phyloP scores from a whole-genome alignment of 2,797 vertebrate species.

The Crotalus adamanteus region DNA sequence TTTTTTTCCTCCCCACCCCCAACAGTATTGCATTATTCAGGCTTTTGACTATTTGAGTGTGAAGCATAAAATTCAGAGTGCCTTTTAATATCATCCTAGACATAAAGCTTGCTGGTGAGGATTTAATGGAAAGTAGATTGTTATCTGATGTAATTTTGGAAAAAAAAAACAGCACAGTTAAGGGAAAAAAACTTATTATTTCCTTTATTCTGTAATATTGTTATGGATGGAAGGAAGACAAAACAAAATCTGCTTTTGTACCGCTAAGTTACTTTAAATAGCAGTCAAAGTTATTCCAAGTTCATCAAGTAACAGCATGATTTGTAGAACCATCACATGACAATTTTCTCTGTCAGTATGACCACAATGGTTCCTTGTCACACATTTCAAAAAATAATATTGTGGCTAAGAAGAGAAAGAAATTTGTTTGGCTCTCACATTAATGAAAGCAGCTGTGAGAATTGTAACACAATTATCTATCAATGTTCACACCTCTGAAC shows the following conservation, averaged over 20 bases:
- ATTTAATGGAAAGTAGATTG: slow-evolving; percentile 18
- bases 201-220: slow-evolving; percentile 44
- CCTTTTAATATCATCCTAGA: slow-evolving; percentile 11
- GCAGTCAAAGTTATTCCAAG: slow-evolving; percentile 38
- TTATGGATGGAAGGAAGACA: slow-evolving; percentile 26
- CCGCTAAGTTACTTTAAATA: slow-evolving; percentile 29
- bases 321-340: background rate
- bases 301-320: slow-evolving; percentile 16
- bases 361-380: slow-evolving; percentile 9
- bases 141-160: slow-evolving; percentile 43
- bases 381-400: background rate
- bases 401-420: background rate
- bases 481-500: background rate
- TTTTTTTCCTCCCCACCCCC: background rate
- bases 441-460: background rate
- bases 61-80: background rate
- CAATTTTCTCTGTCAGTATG: slow-evolving; percentile 5
- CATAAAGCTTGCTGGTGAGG: slow-evolving; percentile 7
- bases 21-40: background rate
- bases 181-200: slow-evolving; percentile 15
- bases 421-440: background rate
- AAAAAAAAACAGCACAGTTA: slow-evolving; percentile 29
- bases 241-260: slow-evolving; percentile 25
- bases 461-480: background rate
- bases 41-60: background rate